Evolutionary conservation across 2,888 invertebrate species (phyloP).

Genomic region (Scaptomyza flava): DNA sequence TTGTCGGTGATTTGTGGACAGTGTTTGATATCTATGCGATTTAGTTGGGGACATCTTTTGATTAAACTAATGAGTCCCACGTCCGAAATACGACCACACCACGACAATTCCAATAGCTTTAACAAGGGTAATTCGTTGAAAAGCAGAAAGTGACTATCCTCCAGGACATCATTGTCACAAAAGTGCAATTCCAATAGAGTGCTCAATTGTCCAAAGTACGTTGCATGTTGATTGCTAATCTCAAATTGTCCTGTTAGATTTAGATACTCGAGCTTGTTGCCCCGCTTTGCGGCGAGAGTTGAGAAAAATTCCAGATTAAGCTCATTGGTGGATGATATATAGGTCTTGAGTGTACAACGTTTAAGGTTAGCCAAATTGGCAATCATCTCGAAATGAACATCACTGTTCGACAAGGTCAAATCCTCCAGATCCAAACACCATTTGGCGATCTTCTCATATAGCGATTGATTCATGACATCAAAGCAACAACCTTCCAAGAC

Average conservation of each 20-base stretch:
- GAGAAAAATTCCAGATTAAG: conserved; percentile 58
- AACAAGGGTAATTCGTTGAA: conserved; percentile 54
- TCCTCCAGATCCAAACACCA: conserved; percentile 59
- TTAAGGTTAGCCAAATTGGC: conserved; percentile 58
- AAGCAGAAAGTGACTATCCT: conserved; percentile 62
- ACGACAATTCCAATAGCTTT: conserved; percentile 30
- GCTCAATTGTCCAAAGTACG: conserved; percentile 54
- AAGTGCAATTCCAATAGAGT: conserved; percentile 51
- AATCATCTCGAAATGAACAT: conserved; percentile 64
- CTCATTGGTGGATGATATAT: conserved; percentile 64
- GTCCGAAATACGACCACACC: conserved; percentile 56
- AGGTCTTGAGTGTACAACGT: conserved; percentile 64
- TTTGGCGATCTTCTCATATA: conserved; percentile 67
- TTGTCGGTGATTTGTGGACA: conserved; percentile 59
- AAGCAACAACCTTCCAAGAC: conserved; percentile 69
- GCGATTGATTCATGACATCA: conserved; percentile 63
- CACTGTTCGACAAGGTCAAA: conserved; percentile 65
- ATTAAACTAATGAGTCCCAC: conserved; percentile 53
- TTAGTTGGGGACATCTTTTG: conserved; percentile 48
- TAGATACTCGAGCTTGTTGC: conserved; percentile 48
- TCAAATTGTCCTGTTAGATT: conserved; percentile 63
- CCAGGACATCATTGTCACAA: conserved; percentile 57
- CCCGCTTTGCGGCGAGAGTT: conserved; percentile 44
- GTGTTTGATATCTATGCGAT: conserved; percentile 43
- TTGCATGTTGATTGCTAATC: conserved; percentile 59